Conservation (phyloP, 1,140 invertebrate genomes). For the Heliconius melpomene region DNA sequence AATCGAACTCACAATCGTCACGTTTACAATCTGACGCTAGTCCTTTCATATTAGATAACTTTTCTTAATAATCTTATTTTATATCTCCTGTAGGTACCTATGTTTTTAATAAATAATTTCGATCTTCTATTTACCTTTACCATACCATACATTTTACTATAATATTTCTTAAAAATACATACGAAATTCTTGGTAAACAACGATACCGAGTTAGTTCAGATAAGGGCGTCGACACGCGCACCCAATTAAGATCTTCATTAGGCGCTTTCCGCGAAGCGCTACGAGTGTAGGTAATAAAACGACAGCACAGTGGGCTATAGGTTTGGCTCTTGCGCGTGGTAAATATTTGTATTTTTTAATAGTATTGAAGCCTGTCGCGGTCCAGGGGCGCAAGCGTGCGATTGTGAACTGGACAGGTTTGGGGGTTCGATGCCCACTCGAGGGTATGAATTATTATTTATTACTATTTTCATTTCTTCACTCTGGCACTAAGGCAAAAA, state of each 20-base stretch:
- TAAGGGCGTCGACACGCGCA: conserved; percentile 60
- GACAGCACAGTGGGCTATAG: not conserved
- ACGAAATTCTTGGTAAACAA: conserved; percentile 5
- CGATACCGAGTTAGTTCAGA: conserved; percentile 34
- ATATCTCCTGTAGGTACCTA: too few relatives aligned
- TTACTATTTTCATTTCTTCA: too few relatives aligned
- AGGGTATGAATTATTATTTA: too few relatives aligned
- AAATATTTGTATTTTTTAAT: not conserved
- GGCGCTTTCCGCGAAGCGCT: conserved; percentile 64
- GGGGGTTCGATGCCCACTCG: too few relatives aligned
- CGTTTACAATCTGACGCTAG: too few relatives aligned
- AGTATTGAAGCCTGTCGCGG: not conserved
- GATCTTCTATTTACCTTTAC: not conserved
- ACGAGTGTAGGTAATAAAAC: not conserved
- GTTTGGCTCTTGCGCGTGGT: not conserved
- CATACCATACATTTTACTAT: not conserved
- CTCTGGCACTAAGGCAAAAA: too few relatives aligned
- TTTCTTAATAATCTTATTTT: too few relatives aligned
- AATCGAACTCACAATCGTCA: too few relatives aligned
- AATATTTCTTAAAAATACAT: not conserved
- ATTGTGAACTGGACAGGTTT: too few relatives aligned
- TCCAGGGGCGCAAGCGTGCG: too few relatives aligned
- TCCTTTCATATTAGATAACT: too few relatives aligned
- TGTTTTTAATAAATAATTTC: too few relatives aligned
- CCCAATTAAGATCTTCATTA: conserved; percentile 77